Evolutionary conservation across 2,888 invertebrate species (phyloP).

Genomic region (Leptodirus hochenwartii): DNA sequence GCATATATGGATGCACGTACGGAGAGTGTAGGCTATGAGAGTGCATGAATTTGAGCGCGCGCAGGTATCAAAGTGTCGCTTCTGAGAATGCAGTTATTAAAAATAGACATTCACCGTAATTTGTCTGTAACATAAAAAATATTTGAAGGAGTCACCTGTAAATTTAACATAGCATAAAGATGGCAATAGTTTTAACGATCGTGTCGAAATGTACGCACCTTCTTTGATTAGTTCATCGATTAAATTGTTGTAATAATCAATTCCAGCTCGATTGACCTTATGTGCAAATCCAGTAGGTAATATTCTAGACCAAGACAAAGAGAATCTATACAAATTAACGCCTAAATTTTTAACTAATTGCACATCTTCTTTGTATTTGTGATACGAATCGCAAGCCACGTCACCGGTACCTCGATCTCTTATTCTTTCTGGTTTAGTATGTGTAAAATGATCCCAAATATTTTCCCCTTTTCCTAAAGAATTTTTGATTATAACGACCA

Average conservation of each 20-base stretch:
- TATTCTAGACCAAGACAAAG: constrained; percentile 58
- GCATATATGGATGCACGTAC: too few species aligned
- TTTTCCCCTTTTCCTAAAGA: constrained; percentile 41
- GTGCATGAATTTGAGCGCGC: too few species aligned
- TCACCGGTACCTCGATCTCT: constrained; percentile 39
- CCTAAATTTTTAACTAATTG: constrained; percentile 42
- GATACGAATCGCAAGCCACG: constrained; percentile 50
- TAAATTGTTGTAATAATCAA: constrained; percentile 59
- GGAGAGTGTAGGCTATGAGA: too few species aligned
- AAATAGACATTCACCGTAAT: too few species aligned
- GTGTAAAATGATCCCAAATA: constrained; percentile 39
- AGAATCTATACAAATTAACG: constrained; percentile 51
- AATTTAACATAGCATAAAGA: too few species aligned
- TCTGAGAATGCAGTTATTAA: too few species aligned
- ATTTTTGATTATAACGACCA: too few species aligned
- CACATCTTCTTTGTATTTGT: constrained; percentile 43
- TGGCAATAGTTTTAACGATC: constrained; percentile 31
- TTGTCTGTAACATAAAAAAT: too few species aligned
- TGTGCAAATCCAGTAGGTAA: constrained; percentile 49
- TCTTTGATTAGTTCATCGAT: constrained; percentile 46
- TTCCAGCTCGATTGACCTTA: constrained; percentile 45
- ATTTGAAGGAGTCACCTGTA: too few species aligned
- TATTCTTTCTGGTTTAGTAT: constrained; percentile 32
- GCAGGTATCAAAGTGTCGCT: too few species aligned
- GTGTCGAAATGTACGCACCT: too few species aligned